Evolutionary conservation across 2,797 vertebrate genomes (phyloP).

Genomic region (Oryzias sinensis): DNA sequence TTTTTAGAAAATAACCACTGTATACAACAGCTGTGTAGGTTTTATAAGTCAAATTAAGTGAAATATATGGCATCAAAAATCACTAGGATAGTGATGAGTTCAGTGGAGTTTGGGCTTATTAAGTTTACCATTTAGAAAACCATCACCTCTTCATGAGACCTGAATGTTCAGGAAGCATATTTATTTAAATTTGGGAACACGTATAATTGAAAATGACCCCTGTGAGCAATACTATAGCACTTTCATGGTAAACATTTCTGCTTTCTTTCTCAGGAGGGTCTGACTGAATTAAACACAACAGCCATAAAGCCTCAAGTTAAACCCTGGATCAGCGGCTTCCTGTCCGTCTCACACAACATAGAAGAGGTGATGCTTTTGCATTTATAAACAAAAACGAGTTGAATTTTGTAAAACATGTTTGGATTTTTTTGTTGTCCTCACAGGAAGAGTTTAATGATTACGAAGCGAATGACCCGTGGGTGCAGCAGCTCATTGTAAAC

Average conservation of each 20-base stretch:
- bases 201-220: not conserved
- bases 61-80: too few species aligned
- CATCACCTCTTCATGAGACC: too few species aligned
- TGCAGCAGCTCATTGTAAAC: constrained; percentile 95
- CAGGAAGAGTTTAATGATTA: constrained; percentile 98
- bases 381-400: not conserved
- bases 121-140: too few species aligned
- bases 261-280: constrained; percentile 84
- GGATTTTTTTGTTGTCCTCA: constrained; percentile 9
- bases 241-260: not conserved
- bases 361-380: constrained; percentile 83
- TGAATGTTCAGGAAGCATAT: too few species aligned
- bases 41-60: too few species aligned
- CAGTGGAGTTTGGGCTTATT: too few species aligned
- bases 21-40: too few species aligned
- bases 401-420: constrained; percentile 4
- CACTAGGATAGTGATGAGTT: too few species aligned
- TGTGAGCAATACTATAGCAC: not conserved
- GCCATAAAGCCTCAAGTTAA: constrained; percentile 96
- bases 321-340: constrained; percentile 95
- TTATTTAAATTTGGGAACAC: too few species aligned
- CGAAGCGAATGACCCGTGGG: constrained; percentile 98
- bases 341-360: constrained; percentile 95
- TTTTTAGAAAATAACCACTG: too few species aligned
- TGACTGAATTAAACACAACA: constrained; percentile 89